Evolutionary conservation across 2,797 vertebrate species (phyloP), one percentile per base, ranked within the genome.

Genomic region (Salarias fasciatus): DNA sequence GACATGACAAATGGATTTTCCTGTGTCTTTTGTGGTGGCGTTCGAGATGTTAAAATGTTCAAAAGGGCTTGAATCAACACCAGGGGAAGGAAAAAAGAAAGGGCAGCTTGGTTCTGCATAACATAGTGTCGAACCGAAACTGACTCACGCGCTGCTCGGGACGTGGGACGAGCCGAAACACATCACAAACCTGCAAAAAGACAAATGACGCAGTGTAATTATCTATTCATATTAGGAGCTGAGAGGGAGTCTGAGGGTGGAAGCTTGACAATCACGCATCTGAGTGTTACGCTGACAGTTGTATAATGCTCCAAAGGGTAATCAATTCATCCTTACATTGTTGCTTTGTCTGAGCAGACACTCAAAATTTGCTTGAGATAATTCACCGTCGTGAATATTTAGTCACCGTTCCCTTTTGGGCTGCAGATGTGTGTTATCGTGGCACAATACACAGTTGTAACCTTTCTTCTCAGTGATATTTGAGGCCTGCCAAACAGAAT

Each of bases 1-100:
- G 70, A 88, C 75, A 84, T 87, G 85, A 87, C 77, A 79, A 88
- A 90, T 90, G 71, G 77, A 89, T 85, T 83, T 82, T 84, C 69
- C 67, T 68, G 56, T 82, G 82, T 74, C 79, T 88, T 88, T 89
- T 84, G 63, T 86, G 75, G 82, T 84, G 69, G 83, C 69, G 89
- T 69, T 82, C 43, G 81, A 72, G 77, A 92, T 91, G 60, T 85
- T 89, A 87, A 89, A 84, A 89, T 84, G 86, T 85, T 87, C 87
- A 82, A 62, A 68, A 87, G 88, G 42, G 74, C 87, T 87, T 66
- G 81, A 92, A 90, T 89, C 45, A 77, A 77, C 60, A 43, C 28
- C 12, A 37, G 43, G 49, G 52, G 33, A 52, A 76, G 37, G n/a
- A n/a, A 72, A 40, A 69, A 55, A 71, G 58, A 61, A 62, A 83